A percentile compares a stretch with the other conserved stretches of the same genome.
phyloP scores from a whole-genome alignment of 2,113 vertebrate species.

The Ageneiosus marmoratus region DNA sequence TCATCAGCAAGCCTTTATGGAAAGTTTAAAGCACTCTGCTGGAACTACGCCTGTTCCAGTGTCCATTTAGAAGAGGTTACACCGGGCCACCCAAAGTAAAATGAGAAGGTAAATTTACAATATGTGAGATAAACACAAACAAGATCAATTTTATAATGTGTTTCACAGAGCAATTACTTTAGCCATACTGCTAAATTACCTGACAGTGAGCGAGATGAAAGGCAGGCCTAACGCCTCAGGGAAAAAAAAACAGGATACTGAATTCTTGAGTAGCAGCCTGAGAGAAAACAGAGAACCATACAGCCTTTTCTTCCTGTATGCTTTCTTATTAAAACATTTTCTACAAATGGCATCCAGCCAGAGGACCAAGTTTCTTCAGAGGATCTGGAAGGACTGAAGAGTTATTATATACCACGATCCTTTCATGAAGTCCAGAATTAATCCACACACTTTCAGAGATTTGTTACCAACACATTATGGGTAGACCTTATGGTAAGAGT shows the following conservation, averaged over 20 bases:
- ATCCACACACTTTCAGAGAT: not conserved
- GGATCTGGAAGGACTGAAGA: slow-evolving; percentile 36
- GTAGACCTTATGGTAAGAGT: not conserved
- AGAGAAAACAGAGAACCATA: not conserved
- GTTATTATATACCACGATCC: slow-evolving; percentile 52
- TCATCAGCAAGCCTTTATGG: not conserved
- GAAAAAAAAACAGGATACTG: not conserved
- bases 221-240: not conserved
- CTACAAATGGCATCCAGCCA: slow-evolving; percentile 46
- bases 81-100: not conserved
- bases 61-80: not conserved
- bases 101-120: not conserved
- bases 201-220: slow-evolving; percentile 24
- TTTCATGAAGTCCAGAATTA: not conserved
- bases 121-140: not conserved
- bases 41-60: not conserved
- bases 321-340: slow-evolving; percentile 37
- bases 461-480: not conserved
- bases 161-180: not conserved
- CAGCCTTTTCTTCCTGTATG: slow-evolving; percentile 6
- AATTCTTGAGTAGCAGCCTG: not conserved
- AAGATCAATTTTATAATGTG: not conserved
- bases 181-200: not conserved
- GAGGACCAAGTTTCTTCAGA: slow-evolving; percentile 42
- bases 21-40: not conserved